Base-by-base conservation (phyloP, 2,113 vertebrate species). In the Tyrannus savana region DNA sequence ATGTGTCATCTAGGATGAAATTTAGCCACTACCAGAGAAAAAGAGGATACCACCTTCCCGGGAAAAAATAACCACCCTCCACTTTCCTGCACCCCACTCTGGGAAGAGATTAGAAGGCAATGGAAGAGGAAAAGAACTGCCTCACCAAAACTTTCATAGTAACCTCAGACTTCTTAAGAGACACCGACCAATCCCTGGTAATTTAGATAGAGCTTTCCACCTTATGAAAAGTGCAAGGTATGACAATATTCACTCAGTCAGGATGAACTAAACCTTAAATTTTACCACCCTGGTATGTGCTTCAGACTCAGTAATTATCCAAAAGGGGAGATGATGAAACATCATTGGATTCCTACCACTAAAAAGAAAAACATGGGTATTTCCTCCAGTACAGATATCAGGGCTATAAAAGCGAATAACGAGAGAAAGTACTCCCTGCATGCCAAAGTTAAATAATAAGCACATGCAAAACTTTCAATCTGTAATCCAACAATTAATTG, bases 161-260 rank as follows among this genome's bases (percentile, higher is more conserved):
- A 33, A 72, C 5, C 8, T 35, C 24, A 44, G 12, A 25, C 27
- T 63, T 79, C 33, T 63, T 39, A 68, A 59, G 52, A 80, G 19
- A 22, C 23, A 58, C 4, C 53, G 44, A 72, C 50, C 17, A n/a
- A 2, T 0, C 2, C 8, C 8, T 41, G 4, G 1, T 37, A 71
- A 39, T 75, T 66, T 24, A 63, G 4, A 30, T 0, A 49, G 14
- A 41, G 10, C 7, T 64, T 91, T 27, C 47, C 37, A 42, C 19
- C 15, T 77, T 52, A 19, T 39, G 23, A 50, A 87, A 87, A 64
- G 12, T 24, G 58, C 23, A 35, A 72, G 5, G 5, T 24, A 2
- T 50, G 35, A 37, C 24, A 76, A 42, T n/a, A 68, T 55, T 46
- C 1, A 10, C 23, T 46, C 11, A 67, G 31, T 44, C 19, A 76